phyloP scores from a whole-genome alignment of 2,888 invertebrate species.

The Campoplex capitator region DNA sequence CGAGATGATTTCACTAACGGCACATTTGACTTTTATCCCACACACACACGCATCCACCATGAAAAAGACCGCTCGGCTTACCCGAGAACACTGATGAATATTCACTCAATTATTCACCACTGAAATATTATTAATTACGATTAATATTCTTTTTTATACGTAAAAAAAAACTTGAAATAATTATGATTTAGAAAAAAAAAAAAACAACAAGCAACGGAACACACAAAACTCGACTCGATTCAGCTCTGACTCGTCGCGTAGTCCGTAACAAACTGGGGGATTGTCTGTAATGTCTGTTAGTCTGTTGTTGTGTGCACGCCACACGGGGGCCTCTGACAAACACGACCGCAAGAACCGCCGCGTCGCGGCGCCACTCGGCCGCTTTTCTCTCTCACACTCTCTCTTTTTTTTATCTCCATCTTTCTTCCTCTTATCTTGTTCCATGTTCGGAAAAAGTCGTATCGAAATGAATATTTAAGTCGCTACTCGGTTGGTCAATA shows the following conservation, averaged over 20 bases:
- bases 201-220: conserved; percentile 1
- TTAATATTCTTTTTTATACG: background rate
- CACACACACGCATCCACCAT: conserved; percentile 56
- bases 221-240: conserved; percentile 3
- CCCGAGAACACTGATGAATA: conserved; percentile 13
- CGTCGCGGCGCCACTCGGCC: conserved; percentile 24
- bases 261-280: conserved; percentile 46
- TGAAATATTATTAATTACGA: background rate
- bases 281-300: background rate
- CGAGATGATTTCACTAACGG: conserved; percentile 65
- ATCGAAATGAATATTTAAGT: background rate
- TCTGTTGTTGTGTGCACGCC: conserved; percentile 20
- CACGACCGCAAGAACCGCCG: conserved; percentile 60
- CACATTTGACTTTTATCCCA: conserved; percentile 71
- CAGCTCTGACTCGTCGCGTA: conserved; percentile 35
- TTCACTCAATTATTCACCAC: conserved; percentile 21
- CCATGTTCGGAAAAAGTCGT: background rate
- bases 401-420: background rate
- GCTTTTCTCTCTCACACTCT: background rate
- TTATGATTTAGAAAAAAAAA: background rate
- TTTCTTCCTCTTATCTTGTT: background rate
- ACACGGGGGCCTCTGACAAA: conserved; percentile 20
- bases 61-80: conserved; percentile 33
- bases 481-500: background rate
- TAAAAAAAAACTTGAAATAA: background rate